A percentile compares a stretch with the other conserved stretches of the same genome.
Evolutionary conservation across 2,888 invertebrate species (phyloP).

Genomic region (Thymelicus acteon): DNA sequence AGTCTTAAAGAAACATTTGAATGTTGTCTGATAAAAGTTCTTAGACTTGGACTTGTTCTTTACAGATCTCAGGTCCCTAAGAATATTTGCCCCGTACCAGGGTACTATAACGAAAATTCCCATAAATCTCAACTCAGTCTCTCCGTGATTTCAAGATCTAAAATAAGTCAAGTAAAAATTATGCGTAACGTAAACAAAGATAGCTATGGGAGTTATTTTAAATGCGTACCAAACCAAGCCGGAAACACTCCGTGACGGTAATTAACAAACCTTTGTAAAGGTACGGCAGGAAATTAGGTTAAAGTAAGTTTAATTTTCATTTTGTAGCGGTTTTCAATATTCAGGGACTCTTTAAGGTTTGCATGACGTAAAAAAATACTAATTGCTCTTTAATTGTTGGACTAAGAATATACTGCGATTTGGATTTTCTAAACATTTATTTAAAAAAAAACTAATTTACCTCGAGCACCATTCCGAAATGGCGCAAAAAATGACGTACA

Average conservation of each 20-base stretch:
- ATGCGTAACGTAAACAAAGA: not conserved
- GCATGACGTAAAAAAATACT: not conserved
- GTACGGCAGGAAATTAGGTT: slow-evolving; percentile 24
- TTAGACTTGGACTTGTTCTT: too few species aligned
- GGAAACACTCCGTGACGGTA: slow-evolving; percentile 19
- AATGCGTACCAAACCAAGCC: slow-evolving; percentile 3
- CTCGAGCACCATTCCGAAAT: too few species aligned
- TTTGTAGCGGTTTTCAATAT: slow-evolving; percentile 12
- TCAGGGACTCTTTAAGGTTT: not conserved
- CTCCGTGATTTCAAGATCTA: not conserved
- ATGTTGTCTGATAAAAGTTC: too few species aligned
- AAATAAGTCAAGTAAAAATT: slow-evolving; percentile 2
- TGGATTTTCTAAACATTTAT: too few species aligned
- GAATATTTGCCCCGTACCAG: too few species aligned
- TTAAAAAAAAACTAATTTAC: too few species aligned
- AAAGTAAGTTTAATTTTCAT: not conserved
- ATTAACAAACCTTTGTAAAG: slow-evolving; percentile 28
- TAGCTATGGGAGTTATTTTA: not conserved
- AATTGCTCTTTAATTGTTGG: not conserved
- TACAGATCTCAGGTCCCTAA: too few species aligned
- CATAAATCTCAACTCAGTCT: too few species aligned
- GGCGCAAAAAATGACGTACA: too few species aligned
- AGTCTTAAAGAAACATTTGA: too few species aligned
- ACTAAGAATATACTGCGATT: too few species aligned
- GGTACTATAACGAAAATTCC: too few species aligned